Evolutionary conservation across 64 coral and sea anemone species (phyloP).

Genomic region (Acropora tenuis): DNA sequence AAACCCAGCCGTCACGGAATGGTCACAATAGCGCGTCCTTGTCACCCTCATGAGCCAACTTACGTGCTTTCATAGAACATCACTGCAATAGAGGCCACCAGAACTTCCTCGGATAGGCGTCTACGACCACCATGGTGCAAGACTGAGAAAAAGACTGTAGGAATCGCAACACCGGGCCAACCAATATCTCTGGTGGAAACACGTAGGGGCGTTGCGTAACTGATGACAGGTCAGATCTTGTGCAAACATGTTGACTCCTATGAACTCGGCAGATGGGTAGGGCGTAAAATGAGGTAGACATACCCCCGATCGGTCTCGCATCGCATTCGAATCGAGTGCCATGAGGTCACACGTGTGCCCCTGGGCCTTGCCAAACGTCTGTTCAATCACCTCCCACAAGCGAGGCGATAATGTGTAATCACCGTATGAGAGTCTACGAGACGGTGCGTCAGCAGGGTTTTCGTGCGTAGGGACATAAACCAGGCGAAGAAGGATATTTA

Average conservation of each 20-base stretch:
- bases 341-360: no score
- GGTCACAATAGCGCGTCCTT: constrained; percentile 5
- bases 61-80: not conserved
- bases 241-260: not conserved
- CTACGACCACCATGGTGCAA: no score
- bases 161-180: not conserved
- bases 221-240: not conserved
- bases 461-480: constrained; percentile 13
- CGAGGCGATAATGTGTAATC: not conserved
- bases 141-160: no score
- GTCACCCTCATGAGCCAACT: not conserved
- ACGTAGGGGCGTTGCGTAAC: no score
- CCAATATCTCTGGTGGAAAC: not conserved
- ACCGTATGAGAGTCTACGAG: not conserved
- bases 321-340: no score
- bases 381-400: no score
- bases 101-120: no score
- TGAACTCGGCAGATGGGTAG: no score
- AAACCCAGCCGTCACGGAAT: constrained; percentile 11
- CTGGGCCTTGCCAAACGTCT: no score
- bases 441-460: not conserved
- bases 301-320: no score
- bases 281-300: no score
- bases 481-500: constrained; percentile 23
- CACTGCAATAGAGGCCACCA: no score